These are phyloP conservation scores for Apis cerana DNA, from an alignment of 1,140 invertebrate species.

Conservation along the genomic window DNA sequence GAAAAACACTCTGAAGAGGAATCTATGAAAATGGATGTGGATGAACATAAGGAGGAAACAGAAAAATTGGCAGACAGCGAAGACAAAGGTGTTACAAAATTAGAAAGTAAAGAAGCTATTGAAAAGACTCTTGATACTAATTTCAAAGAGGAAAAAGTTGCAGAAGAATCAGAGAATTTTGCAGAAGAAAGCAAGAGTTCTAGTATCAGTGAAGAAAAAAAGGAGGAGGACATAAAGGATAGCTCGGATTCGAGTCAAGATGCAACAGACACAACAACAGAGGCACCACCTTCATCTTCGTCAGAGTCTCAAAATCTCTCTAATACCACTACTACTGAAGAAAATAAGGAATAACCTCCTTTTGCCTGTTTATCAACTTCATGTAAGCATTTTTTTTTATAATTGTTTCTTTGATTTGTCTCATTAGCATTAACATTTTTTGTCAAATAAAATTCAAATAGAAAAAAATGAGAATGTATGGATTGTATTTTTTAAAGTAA, in stretches of 20 bases:
- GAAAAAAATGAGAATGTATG: not conserved
- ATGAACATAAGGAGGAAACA: constrained; percentile 73
- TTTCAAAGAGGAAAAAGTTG: constrained; percentile 72
- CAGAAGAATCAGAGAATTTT: constrained; percentile 73
- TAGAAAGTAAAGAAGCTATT: constrained; percentile 64
- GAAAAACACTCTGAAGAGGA: constrained; percentile 75
- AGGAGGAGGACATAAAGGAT: constrained; percentile 72
- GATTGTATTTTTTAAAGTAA: not conserved
- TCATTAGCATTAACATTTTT: not conserved
- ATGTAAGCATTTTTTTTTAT: constrained; percentile 58
- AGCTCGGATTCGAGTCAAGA: constrained; percentile 79
- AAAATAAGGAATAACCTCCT: constrained; percentile 79
- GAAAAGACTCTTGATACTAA: constrained; percentile 70
- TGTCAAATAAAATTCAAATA: constrained; percentile 10
- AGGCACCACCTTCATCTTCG: constrained; percentile 59
- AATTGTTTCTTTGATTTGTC: constrained; percentile 27
- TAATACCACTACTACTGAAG: constrained; percentile 70
- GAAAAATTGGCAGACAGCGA: constrained; percentile 62
- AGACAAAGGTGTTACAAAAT: constrained; percentile 57
- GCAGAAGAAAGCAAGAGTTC: constrained; percentile 65
- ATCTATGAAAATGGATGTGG: constrained; percentile 76
- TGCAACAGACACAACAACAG: constrained; percentile 64
- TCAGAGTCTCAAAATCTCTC: constrained; percentile 72
- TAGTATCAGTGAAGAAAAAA: constrained; percentile 72
- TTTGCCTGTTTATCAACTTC: constrained; percentile 65